Percentiles rank a stretch among this genome's conserved stretches.
Evolutionary conservation across 2,113 vertebrate genomes (phyloP).

Genomic region (Ceratotherium simum): DNA sequence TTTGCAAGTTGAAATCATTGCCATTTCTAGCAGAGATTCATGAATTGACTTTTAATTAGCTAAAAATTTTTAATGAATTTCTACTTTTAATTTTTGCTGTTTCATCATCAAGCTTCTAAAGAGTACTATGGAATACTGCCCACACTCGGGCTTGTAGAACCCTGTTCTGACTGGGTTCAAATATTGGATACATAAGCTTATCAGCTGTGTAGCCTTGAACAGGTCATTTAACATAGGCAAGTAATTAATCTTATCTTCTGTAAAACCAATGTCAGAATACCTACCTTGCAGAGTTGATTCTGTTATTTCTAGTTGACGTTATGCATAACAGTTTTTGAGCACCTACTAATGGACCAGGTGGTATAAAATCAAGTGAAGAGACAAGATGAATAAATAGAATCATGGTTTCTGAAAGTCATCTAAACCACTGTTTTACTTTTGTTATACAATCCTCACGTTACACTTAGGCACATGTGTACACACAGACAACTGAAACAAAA

Average conservation of each 20-base stretch:
- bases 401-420: neutral
- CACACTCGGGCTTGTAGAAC: neutral
- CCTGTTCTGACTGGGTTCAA: neutral
- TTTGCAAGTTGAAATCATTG: conserved; percentile 3
- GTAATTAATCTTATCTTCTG: conserved; percentile 36
- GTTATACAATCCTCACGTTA: neutral
- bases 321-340: neutral
- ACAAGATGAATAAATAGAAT: neutral
- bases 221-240: conserved; percentile 26
- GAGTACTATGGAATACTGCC: neutral
- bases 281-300: neutral
- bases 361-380: neutral
- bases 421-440: conserved; percentile 38
- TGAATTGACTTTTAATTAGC: neutral
- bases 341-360: neutral
- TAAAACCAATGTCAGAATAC: conserved; percentile 37
- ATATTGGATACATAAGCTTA: neutral
- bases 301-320: conserved; percentile 41
- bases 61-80: neutral
- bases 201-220: neutral
- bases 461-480: neutral
- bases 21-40: neutral
- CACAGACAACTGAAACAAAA: neutral
- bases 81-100: neutral
- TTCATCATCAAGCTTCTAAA: neutral